phyloP scores from a whole-genome alignment of 2,888 invertebrate species.

The Synergus laeviventris region DNA sequence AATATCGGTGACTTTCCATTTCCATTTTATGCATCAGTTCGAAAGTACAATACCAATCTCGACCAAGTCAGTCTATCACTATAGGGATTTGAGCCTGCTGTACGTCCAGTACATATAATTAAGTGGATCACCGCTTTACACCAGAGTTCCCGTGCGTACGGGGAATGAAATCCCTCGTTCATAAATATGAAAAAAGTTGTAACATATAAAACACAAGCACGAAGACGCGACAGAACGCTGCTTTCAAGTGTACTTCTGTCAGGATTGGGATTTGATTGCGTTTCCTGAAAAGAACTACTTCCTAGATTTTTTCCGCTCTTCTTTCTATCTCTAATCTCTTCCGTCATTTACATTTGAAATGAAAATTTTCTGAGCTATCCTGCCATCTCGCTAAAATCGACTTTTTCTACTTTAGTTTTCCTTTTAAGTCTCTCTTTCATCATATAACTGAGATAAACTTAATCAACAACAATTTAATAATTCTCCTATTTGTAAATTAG shows the following conservation, averaged over 20 bases:
- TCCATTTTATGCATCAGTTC: slow-evolving; percentile 1
- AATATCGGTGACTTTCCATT: slow-evolving; percentile 1
- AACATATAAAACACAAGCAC: not conserved
- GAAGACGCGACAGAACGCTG: slow-evolving; percentile 12
- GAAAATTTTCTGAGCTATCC: slow-evolving; percentile 8
- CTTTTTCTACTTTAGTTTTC: slow-evolving; percentile 3
- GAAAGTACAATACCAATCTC: slow-evolving; percentile 37
- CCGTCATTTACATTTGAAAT: slow-evolving; percentile 22
- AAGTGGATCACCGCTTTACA: slow-evolving; percentile 6
- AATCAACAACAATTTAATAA: not conserved
- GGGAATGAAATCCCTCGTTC: slow-evolving; percentile 14
- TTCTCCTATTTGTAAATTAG: not conserved
- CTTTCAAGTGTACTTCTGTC: slow-evolving; percentile 14
- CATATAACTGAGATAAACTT: not conserved
- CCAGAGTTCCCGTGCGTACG: slow-evolving; percentile 8
- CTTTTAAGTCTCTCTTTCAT: not conserved
- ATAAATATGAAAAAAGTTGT: slow-evolving; percentile 42
- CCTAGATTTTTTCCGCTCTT: slow-evolving; percentile 8
- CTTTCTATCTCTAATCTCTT: slow-evolving; percentile 9
- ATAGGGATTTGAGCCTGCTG: slow-evolving; percentile 20
- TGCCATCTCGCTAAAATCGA: slow-evolving; percentile 26
- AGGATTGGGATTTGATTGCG: slow-evolving; percentile 31
- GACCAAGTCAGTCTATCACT: slow-evolving; percentile 24
- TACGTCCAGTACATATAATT: slow-evolving; percentile 26
- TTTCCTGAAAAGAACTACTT: slow-evolving; percentile 25